Evolutionary conservation across 1,140 invertebrate species (phyloP).

Genomic region (Drosophila mojavensis): DNA sequence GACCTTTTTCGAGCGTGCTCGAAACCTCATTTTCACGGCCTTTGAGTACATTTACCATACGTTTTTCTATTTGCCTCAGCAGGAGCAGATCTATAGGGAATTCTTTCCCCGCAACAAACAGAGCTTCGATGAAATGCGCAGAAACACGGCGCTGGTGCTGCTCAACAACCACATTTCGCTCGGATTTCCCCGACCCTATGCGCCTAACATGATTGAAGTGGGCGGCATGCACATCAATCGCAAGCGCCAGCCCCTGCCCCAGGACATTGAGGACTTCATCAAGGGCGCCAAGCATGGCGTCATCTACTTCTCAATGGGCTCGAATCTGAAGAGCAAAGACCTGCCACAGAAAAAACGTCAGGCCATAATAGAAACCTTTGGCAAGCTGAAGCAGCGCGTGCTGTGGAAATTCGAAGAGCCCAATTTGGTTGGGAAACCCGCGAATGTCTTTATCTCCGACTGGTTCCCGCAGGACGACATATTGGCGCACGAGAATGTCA

Average conservation of each 20-base stretch:
- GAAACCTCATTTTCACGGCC: slow-evolving; percentile 70
- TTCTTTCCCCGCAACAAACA: slow-evolving; percentile 74
- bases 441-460: slow-evolving; percentile 87
- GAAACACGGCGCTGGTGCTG: slow-evolving; percentile 85
- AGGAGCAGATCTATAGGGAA: slow-evolving; percentile 78
- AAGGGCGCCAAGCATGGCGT: slow-evolving; percentile 86
- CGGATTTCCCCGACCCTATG: slow-evolving; percentile 84
- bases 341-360: slow-evolving; percentile 85
- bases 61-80: slow-evolving; percentile 59
- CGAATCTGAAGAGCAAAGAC: slow-evolving; percentile 86
- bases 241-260: slow-evolving; percentile 73
- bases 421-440: slow-evolving; percentile 85
- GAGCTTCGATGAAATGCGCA: slow-evolving; percentile 68
- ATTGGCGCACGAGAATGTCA: slow-evolving; percentile 88
- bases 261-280: slow-evolving; percentile 85
- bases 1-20: slow-evolving; percentile 83
- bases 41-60: slow-evolving; percentile 46
- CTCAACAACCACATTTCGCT: slow-evolving; percentile 86
- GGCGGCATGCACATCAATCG: slow-evolving; percentile 86
- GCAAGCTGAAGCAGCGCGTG: slow-evolving; percentile 86
- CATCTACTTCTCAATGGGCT: slow-evolving; percentile 87
- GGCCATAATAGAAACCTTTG: slow-evolving; percentile 86
- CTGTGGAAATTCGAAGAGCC: slow-evolving; percentile 89
- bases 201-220: slow-evolving; percentile 86
- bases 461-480: slow-evolving; percentile 91